These are phyloP conservation scores for Selene dorsalis DNA, from an alignment of 2,797 vertebrate species.

Conservation along the genomic window DNA sequence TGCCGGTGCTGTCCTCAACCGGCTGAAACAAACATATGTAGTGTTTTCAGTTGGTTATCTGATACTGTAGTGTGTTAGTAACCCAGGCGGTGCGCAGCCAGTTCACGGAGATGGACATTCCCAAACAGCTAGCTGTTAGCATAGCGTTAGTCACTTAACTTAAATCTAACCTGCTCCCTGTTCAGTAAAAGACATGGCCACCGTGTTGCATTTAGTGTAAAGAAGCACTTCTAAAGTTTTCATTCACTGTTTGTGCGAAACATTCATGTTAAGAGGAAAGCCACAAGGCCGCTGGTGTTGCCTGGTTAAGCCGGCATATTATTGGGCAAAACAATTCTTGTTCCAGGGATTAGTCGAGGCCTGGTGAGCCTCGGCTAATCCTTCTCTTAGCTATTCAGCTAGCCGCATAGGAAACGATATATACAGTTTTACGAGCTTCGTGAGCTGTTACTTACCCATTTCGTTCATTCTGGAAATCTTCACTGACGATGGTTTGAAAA, in stretches of 20 bases:
- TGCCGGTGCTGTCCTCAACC: neutral
- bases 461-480: constrained; percentile 71
- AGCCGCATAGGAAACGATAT: neutral
- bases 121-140: constrained; percentile 16
- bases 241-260: neutral
- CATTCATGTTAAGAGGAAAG: neutral
- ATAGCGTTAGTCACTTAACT: neutral
- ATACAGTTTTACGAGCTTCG: neutral
- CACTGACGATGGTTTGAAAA: neutral
- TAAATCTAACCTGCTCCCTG: neutral
- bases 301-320: constrained; percentile 32
- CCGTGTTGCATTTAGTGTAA: no score
- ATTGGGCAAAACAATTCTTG: constrained; percentile 56
- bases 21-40: neutral
- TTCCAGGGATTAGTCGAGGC: constrained; percentile 83
- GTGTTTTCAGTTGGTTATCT: neutral
- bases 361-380: constrained; percentile 52
- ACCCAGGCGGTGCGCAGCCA: neutral
- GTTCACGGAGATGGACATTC: neutral
- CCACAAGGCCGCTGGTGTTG: neutral
- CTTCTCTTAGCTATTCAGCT: constrained; percentile 28
- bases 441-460: constrained; percentile 72
- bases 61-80: no score
- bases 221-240: neutral
- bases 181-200: neutral